These are phyloP conservation scores for Allophyes oxyacanthae DNA, from an alignment of 2,888 invertebrate genomes.

Conservation along the genomic window DNA sequence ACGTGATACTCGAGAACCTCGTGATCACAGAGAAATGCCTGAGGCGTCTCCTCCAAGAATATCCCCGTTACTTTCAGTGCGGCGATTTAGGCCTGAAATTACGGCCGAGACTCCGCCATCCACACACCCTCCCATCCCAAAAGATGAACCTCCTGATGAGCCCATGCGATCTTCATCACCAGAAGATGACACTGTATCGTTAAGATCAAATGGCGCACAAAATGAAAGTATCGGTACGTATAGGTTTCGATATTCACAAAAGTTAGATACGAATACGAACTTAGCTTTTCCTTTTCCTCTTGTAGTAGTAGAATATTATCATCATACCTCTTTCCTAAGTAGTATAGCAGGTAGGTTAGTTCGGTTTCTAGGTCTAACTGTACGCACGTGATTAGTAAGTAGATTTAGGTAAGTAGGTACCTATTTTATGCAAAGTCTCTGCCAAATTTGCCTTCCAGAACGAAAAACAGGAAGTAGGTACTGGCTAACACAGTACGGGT, in stretches of 20 bases:
- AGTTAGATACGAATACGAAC: too few relatives aligned
- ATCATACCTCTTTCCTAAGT: too few relatives aligned
- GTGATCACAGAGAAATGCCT: slow-evolving; percentile 78
- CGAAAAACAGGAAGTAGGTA: too few relatives aligned
- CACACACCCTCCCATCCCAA: slow-evolving; percentile 86
- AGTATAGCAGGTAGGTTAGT: too few relatives aligned
- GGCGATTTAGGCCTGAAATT: slow-evolving; percentile 82
- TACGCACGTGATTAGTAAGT: too few relatives aligned
- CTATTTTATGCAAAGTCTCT: too few relatives aligned
- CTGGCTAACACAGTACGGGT: too few relatives aligned
- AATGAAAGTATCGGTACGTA: slow-evolving; percentile 88
- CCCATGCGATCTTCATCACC: slow-evolving; percentile 88
- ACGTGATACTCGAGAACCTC: slow-evolving; percentile 73
- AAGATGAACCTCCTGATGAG: slow-evolving; percentile 88
- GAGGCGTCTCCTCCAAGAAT: slow-evolving; percentile 86
- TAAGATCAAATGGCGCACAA: slow-evolving; percentile 87
- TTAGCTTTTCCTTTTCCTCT: too few relatives aligned
- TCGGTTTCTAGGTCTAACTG: too few relatives aligned
- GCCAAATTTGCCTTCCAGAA: too few relatives aligned
- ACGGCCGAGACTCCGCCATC: slow-evolving; percentile 76
- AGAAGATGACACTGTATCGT: slow-evolving; percentile 89
- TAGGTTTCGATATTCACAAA: not conserved
- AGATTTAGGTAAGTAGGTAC: too few relatives aligned
- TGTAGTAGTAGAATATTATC: too few relatives aligned
- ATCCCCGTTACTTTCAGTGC: slow-evolving; percentile 84